Conservation (phyloP, 2,797 vertebrate species). For the Sebastes trivittatus region DNA sequence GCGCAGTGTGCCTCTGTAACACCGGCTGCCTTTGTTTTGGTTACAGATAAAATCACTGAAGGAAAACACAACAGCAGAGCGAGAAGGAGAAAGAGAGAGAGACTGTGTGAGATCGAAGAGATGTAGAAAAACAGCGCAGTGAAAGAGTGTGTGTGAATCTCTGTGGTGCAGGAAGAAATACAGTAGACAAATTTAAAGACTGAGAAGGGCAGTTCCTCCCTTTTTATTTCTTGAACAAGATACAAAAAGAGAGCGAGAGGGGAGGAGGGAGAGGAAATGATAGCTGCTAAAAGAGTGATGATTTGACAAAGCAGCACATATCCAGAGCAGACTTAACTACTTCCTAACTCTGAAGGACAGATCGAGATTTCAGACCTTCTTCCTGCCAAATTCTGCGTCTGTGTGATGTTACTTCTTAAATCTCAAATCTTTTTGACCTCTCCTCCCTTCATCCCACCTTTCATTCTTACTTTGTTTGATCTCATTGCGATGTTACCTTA, state of each 20-base stretch:
- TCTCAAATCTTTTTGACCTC: neutral
- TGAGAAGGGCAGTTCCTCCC: conserved; percentile 4
- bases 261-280: conserved; percentile 49
- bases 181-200: conserved; percentile 36
- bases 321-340: conserved; percentile 13
- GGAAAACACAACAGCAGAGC: conserved; percentile 57
- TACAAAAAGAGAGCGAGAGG: conserved; percentile 1
- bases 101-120: conserved; percentile 7
- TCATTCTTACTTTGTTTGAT: conserved; percentile 74
- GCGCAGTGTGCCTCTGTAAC: conserved; percentile 54
- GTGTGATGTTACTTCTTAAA: neutral
- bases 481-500: conserved; percentile 79
- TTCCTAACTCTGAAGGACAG: conserved; percentile 9
- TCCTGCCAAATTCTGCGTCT: conserved; percentile 3
- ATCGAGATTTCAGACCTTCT: neutral
- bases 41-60: conserved; percentile 75
- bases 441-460: conserved; percentile 11
- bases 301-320: conserved; percentile 52
- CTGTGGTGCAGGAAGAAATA: conserved; percentile 40
- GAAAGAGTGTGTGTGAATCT: conserved; percentile 20
- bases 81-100: conserved; percentile 12
- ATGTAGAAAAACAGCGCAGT: conserved; percentile 36
- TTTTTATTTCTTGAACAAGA: conserved; percentile 41
- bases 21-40: conserved; percentile 75
- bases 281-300: conserved; percentile 47